These are phyloP conservation scores for Rhogogaster chlorosoma DNA, from an alignment of 2,888 invertebrate species.

Conservation along the genomic window DNA sequence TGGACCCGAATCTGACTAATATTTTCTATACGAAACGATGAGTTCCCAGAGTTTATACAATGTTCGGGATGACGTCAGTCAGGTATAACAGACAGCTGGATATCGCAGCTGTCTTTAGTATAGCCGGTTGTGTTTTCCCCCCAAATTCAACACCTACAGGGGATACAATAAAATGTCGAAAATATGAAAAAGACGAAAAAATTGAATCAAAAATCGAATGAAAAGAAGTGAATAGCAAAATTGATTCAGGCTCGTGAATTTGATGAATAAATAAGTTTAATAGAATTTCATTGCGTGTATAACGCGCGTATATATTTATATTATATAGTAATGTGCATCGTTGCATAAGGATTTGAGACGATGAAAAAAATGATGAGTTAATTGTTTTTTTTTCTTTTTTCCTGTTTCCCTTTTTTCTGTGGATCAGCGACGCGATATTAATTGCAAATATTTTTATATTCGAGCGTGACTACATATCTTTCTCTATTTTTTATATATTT, in stretches of 20 bases:
- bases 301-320: neutral
- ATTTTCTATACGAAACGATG: neutral
- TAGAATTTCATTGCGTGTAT: too few species aligned
- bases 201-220: neutral
- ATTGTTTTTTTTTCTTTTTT: too few species aligned
- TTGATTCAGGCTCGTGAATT: too few species aligned
- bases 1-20: neutral
- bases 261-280: too few species aligned
- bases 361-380: too few species aligned
- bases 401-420: too few species aligned
- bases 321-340: neutral
- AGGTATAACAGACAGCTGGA: slow-evolving; percentile 44
- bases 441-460: neutral
- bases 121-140: neutral
- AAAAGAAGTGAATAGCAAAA: too few species aligned
- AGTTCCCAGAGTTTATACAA: neutral
- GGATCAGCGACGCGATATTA: too few species aligned
- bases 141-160: neutral
- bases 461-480: neutral
- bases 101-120: slow-evolving; percentile 35
- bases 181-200: neutral
- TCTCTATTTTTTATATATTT: neutral
- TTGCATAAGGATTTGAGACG: too few species aligned
- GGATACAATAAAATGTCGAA: neutral
- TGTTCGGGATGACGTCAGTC: slow-evolving; percentile 28